Base-by-base conservation (phyloP, 2,888 invertebrate genomes). In the Epirrhoe alternata region DNA sequence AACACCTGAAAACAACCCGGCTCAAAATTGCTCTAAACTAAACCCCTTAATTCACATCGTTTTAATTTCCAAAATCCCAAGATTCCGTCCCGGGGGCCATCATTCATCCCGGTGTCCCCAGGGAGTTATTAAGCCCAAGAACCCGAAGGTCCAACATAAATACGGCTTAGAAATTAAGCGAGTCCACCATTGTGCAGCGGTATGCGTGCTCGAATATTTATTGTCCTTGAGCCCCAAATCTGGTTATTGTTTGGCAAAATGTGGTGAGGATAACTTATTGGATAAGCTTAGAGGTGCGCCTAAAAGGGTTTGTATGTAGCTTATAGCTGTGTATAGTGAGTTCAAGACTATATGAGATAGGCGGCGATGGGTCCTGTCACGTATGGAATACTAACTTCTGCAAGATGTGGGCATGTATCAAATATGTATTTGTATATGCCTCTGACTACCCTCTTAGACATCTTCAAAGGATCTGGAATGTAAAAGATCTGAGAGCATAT, bases 101-200 rank as follows among this genome's bases (percentile, higher is more conserved):
- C 75, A 70, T 66, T 80, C 80, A 79, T 74, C 63, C 51, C 45
- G 50, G 64, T 60, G 70, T 67, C 79, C 75, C 77, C 35, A 5
- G 72, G 71, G 71, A 82, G 82, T 81, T 84, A 84, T 82, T 81
- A 85, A 81, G 74, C 77, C 70, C 60, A 71, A 78, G 78, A 66
- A 54, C 67, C 68, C 67, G 59, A 76, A 80, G 73, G 74, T 66
- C 72, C 73, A 67, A 77, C 78, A 79, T 79, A 81, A 80, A 81
- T 80, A 80, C 73, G 73, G 78, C 77, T 77, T 78, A 78, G 69
- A 73, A 78, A 79, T 78, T 78, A 78, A 72, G 75, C 72, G 70
- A 72, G 68, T 61, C 55, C 50, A 56, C 66, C 64, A 69, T 71
- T 73, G 73, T 71, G 65, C 66, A 61, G 61, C 50, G 68, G 50